phyloP scores from a whole-genome alignment of 2,888 invertebrate species.

The Spilarctia lutea region DNA sequence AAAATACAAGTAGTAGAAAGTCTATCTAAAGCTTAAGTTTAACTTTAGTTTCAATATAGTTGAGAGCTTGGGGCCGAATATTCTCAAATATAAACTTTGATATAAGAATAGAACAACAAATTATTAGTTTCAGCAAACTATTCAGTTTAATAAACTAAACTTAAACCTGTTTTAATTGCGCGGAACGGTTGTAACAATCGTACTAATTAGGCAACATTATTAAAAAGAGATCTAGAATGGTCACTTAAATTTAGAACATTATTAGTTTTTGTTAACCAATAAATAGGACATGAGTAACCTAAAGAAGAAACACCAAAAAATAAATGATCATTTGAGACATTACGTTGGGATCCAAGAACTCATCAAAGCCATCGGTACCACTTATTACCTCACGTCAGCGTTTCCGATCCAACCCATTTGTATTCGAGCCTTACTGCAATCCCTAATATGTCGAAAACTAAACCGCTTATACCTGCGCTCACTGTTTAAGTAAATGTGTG shows the following conservation, averaged over 20 bases:
- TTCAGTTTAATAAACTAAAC: background rate
- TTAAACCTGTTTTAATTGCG: background rate
- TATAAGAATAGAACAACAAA: background rate
- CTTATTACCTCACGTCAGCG: slow-evolving; percentile 27
- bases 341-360: slow-evolving; percentile 19
- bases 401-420: slow-evolving; percentile 36
- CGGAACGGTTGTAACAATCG: background rate
- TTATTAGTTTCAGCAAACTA: background rate
- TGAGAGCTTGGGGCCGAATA: background rate
- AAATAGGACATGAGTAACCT: background rate
- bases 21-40: background rate
- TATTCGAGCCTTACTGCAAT: slow-evolving; percentile 38
- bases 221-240: too few relatives aligned
- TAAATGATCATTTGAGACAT: background rate
- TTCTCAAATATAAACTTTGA: background rate
- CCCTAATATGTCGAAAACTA: slow-evolving; percentile 29
- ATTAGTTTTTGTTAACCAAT: background rate
- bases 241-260: background rate
- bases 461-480: slow-evolving; percentile 24
- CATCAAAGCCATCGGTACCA: slow-evolving; percentile 24
- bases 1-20: background rate
- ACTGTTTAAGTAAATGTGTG: background rate
- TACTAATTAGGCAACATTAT: background rate
- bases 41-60: background rate
- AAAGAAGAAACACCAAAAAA: background rate